Conservation (phyloP, 64 coral and sea anemone species). For the Stylophora pistillata region DNA sequence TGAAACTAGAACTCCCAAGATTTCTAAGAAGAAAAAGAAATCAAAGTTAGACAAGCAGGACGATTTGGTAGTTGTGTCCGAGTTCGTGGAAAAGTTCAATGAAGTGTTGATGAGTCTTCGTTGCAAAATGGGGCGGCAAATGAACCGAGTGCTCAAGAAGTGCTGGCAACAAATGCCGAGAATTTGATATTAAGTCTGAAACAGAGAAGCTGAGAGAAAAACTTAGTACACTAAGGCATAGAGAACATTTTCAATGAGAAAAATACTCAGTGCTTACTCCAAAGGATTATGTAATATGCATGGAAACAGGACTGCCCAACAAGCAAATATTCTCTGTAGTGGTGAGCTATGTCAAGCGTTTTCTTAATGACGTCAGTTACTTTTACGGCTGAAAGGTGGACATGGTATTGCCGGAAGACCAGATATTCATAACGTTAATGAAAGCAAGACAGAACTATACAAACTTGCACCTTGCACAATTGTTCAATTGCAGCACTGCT, state of each 20-base stretch:
- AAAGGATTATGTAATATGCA: slow-evolving; percentile 12
- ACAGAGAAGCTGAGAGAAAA: slow-evolving; percentile 1
- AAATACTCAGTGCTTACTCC: slow-evolving; percentile 8
- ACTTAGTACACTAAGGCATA: background rate
- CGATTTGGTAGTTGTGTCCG: no score
- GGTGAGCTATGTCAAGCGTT: slow-evolving; percentile 4
- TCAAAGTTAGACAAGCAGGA: background rate
- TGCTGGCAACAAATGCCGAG: background rate
- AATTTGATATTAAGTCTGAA: slow-evolving; percentile 37
- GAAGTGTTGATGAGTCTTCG: no score
- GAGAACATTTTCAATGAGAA: background rate
- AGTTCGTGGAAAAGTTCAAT: no score
- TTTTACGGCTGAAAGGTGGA: slow-evolving; percentile 21
- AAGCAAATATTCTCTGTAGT: slow-evolving; percentile 9
- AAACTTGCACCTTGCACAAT: slow-evolving; percentile 14
- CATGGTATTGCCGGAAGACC: slow-evolving; percentile 4
- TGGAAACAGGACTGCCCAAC: slow-evolving; percentile 31
- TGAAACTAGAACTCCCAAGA: no score
- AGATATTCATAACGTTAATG: slow-evolving; percentile 30
- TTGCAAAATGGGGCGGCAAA: no score
- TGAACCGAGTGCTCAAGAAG: background rate
- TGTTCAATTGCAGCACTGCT: slow-evolving; percentile 34
- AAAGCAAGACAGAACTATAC: slow-evolving; percentile 37
- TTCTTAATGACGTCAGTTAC: slow-evolving; percentile 8
- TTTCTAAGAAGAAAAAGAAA: slow-evolving; percentile 21